phyloP scores from a whole-genome alignment of 2,113 vertebrate species.

The Pagrus major region DNA sequence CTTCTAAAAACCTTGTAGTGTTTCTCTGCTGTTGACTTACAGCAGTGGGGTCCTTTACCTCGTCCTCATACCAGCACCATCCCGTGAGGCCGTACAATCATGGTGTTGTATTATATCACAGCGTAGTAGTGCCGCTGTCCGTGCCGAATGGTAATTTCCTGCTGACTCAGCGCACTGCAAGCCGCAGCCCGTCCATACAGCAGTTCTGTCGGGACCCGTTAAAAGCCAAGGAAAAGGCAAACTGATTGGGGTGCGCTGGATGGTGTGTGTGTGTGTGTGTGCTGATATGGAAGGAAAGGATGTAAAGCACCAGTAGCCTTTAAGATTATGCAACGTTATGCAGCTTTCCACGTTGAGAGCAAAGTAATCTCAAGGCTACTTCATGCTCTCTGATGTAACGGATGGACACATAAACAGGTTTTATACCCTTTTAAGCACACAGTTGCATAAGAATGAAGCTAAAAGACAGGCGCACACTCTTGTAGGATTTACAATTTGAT shows the following conservation, averaged over 20 bases:
- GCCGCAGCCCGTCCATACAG: slow-evolving; percentile 64
- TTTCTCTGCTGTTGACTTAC: slow-evolving; percentile 33
- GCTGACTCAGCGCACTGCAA: slow-evolving; percentile 69
- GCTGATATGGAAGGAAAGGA: not conserved
- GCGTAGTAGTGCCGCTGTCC: slow-evolving; percentile 54
- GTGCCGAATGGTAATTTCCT: slow-evolving; percentile 78
- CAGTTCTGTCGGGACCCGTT: slow-evolving; percentile 66
- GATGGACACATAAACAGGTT: slow-evolving; percentile 44
- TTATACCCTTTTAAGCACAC: slow-evolving; percentile 13
- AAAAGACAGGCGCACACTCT: not conserved
- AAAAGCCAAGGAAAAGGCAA: slow-evolving; percentile 61
- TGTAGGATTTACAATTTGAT: slow-evolving; percentile 28
- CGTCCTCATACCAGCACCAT: not conserved
- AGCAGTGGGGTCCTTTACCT: not conserved
- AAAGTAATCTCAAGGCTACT: slow-evolving; percentile 30
- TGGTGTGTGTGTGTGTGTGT: not conserved
- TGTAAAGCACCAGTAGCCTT: slow-evolving; percentile 30
- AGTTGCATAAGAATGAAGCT: slow-evolving; percentile 40
- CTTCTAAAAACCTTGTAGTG: not conserved
- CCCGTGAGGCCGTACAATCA: slow-evolving; percentile 41
- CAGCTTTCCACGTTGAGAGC: slow-evolving; percentile 6
- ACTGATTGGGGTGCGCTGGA: slow-evolving; percentile 40
- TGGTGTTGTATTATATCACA: slow-evolving; percentile 63
- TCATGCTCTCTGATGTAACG: slow-evolving; percentile 27
- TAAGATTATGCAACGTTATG: slow-evolving; percentile 54